These are phyloP conservation scores for Laticauda colubrina DNA, from an alignment of 2,113 vertebrate species.

Conservation along the genomic window DNA sequence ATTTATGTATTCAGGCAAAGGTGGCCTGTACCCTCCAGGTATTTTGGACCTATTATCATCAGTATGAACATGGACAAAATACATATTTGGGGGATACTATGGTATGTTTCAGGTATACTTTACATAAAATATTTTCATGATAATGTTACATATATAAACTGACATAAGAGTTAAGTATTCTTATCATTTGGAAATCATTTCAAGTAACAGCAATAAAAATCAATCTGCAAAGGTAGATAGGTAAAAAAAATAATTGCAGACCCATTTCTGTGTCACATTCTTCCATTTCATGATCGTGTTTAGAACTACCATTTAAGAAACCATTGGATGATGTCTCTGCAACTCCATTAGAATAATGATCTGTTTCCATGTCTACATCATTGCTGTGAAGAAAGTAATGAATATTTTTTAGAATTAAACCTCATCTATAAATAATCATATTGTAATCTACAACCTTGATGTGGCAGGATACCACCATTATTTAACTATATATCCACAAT, in stretches of 20 bases:
- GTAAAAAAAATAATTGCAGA: constrained; percentile 80
- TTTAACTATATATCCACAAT: neutral
- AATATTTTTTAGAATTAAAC: constrained; percentile 27
- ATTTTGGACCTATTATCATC: neutral
- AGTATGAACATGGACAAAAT: neutral
- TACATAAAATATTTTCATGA: neutral
- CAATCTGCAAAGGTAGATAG: constrained; percentile 72
- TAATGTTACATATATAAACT: neutral
- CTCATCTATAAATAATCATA: constrained; percentile 3
- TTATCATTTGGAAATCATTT: constrained; percentile 69
- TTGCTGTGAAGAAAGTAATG: constrained; percentile 74
- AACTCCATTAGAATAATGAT: constrained; percentile 96
- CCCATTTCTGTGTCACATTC: constrained; percentile 98
- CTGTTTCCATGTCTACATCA: constrained; percentile 98
- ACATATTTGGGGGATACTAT: neutral
- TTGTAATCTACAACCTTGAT: neutral
- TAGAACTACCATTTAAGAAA: constrained; percentile 96
- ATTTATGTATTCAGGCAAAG: neutral
- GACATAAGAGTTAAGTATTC: neutral
- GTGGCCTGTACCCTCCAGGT: neutral
- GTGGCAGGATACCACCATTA: neutral
- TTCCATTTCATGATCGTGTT: constrained; percentile 88
- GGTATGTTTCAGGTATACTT: neutral
- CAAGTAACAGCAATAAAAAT: constrained; percentile 70
- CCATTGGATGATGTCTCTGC: constrained; percentile 94